These are phyloP conservation scores for Sciurus niger DNA, from an alignment of 2,113 vertebrate genomes.

Conservation along the genomic window DNA sequence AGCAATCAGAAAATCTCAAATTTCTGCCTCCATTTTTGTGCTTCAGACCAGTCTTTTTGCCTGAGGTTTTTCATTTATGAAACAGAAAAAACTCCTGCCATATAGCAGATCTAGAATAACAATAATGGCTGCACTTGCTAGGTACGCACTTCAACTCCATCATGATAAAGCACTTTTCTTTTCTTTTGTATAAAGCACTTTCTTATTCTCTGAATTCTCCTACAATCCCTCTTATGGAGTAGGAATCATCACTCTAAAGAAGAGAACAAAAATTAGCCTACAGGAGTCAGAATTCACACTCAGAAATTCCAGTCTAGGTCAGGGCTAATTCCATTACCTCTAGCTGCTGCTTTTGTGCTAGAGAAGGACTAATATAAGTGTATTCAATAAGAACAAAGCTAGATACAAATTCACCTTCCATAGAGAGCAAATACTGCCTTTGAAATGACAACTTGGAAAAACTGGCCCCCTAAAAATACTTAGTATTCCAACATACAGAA, in stretches of 20 bases:
- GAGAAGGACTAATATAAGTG: background rate
- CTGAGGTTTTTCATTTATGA: background rate
- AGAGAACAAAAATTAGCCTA: background rate
- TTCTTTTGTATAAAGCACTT: background rate
- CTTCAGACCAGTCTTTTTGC: background rate
- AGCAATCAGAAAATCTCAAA: conserved; percentile 43
- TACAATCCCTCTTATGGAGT: background rate
- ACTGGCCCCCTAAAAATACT: background rate
- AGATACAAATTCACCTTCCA: background rate
- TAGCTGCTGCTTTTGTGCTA: background rate
- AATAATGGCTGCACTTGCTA: background rate
- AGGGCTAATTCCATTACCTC: background rate
- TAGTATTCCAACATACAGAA: conserved; percentile 12
- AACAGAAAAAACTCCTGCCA: background rate
- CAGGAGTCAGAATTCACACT: background rate
- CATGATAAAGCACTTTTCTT: background rate
- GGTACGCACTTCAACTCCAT: background rate
- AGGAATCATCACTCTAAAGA: background rate
- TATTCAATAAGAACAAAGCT: background rate
- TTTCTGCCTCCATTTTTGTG: background rate
- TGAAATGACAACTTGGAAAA: conserved; percentile 57
- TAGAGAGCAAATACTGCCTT: background rate
- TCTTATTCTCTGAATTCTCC: background rate
- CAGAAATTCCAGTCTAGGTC: background rate
- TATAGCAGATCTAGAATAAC: background rate